phyloP scores from a whole-genome alignment of 2,113 vertebrate genomes.

The Pollachius pollachius region DNA sequence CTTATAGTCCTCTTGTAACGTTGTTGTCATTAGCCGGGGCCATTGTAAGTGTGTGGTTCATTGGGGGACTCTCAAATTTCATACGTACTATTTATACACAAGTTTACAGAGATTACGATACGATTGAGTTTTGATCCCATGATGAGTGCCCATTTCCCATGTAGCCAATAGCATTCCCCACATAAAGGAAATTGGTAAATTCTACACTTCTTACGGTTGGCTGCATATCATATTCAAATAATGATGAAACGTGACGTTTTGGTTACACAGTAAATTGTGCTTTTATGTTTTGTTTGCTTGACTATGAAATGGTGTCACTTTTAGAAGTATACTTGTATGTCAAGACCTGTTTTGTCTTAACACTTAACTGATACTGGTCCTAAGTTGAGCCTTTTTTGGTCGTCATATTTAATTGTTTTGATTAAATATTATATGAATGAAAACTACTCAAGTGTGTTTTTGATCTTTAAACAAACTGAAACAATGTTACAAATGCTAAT shows the following conservation, averaged over 20 bases:
- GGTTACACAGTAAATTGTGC: slow-evolving; percentile 67
- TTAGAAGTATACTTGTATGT: slow-evolving; percentile 57
- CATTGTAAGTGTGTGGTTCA: background rate
- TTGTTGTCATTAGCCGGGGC: background rate
- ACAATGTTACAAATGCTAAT: no score
- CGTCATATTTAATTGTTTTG: slow-evolving; percentile 72
- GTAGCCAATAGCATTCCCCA: slow-evolving; percentile 21
- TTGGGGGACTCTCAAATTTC: background rate
- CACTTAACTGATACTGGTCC: slow-evolving; percentile 63
- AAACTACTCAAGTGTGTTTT: background rate
- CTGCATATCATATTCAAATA: slow-evolving; percentile 70
- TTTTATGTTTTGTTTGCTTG: slow-evolving; percentile 55
- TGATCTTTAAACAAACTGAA: no score
- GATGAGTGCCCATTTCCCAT: slow-evolving; percentile 37
- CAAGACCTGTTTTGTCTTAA: slow-evolving; percentile 66
- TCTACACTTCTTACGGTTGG: slow-evolving; percentile 73
- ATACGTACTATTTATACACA: slow-evolving; percentile 20
- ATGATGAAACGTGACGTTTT: slow-evolving; percentile 66
- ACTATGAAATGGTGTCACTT: slow-evolving; percentile 55
- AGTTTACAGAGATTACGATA: slow-evolving; percentile 34
- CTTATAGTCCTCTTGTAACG: background rate
- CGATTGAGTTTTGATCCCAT: slow-evolving; percentile 5
- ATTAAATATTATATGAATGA: slow-evolving; percentile 57
- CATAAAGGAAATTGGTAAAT: slow-evolving; percentile 52
- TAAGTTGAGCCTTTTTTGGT: slow-evolving; percentile 64